Evolutionary conservation across 2,888 invertebrate genomes (phyloP).

Genomic region (Leptinotarsa tumamoca): DNA sequence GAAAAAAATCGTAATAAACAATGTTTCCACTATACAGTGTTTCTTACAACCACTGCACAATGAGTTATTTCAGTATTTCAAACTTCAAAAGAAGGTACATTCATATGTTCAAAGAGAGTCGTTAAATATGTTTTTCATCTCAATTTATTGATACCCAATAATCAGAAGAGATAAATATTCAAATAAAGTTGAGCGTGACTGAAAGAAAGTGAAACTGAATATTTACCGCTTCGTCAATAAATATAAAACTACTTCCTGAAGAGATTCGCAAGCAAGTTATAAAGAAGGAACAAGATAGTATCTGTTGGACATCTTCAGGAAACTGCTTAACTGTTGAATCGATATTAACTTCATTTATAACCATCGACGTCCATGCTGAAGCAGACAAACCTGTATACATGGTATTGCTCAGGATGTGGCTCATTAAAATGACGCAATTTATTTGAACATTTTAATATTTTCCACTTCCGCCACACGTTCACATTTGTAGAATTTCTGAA

Average conservation of each 20-base stretch:
- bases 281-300: conserved; percentile 8
- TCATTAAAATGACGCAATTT: conserved; percentile 47
- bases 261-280: neutral
- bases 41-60: no score
- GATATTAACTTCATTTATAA: conserved; percentile 28
- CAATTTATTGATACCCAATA: neutral
- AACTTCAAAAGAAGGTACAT: no score
- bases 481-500: conserved; percentile 23
- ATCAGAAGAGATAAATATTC: neutral
- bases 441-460: conserved; percentile 47
- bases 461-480: conserved; percentile 41
- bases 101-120: no score
- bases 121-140: neutral
- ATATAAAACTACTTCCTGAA: neutral
- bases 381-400: conserved; percentile 45
- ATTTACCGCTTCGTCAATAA: neutral
- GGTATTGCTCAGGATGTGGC: conserved; percentile 44
- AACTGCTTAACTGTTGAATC: conserved; percentile 19
- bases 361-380: conserved; percentile 20
- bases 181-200: neutral
- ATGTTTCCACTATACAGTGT: no score
- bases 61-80: no score
- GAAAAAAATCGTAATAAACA: no score
- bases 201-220: neutral
- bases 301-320: conserved; percentile 27